A percentile compares a stretch with the other conserved stretches of the same genome.
phyloP scores from a whole-genome alignment of 2,797 vertebrate genomes.

The Enteromius treurensis region DNA sequence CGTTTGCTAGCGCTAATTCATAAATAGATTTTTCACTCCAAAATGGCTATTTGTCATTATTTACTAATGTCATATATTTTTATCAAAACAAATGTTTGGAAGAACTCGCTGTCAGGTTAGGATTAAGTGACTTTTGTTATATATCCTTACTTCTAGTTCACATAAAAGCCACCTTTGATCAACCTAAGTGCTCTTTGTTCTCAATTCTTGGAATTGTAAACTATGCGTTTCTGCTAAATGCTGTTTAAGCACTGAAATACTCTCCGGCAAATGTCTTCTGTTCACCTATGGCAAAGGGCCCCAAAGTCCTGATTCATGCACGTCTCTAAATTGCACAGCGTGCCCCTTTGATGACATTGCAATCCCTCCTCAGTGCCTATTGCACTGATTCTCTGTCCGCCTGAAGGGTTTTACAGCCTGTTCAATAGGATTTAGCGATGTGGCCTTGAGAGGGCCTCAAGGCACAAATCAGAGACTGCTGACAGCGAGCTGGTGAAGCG shows the following conservation, averaged over 20 bases:
- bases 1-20: too few species aligned
- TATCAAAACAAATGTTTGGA: not conserved
- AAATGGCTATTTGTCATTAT: not conserved
- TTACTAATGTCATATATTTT: not conserved
- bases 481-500: conserved; percentile 41
- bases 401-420: conserved; percentile 61
- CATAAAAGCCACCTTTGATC: conserved; percentile 11
- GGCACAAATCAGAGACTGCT: conserved; percentile 63
- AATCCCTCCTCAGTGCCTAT: conserved; percentile 56
- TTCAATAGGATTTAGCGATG: conserved; percentile 59
- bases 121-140: conserved; percentile 8
- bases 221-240: conserved; percentile 31
- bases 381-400: conserved; percentile 53
- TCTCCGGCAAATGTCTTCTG: conserved; percentile 26
- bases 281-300: conserved; percentile 18
- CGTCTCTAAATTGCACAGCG: conserved; percentile 46
- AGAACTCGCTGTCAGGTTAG: not conserved
- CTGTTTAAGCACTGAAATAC: conserved; percentile 38
- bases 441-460: conserved; percentile 58
- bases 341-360: conserved; percentile 59
- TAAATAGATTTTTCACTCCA: not conserved
- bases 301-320: conserved; percentile 55
- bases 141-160: not conserved
- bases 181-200: conserved; percentile 28
- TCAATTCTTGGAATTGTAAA: conserved; percentile 29